Evolutionary conservation across 2,888 invertebrate genomes (phyloP), one percentile per base, ranked within the genome.

Genomic region (Ochropleura plecta): DNA sequence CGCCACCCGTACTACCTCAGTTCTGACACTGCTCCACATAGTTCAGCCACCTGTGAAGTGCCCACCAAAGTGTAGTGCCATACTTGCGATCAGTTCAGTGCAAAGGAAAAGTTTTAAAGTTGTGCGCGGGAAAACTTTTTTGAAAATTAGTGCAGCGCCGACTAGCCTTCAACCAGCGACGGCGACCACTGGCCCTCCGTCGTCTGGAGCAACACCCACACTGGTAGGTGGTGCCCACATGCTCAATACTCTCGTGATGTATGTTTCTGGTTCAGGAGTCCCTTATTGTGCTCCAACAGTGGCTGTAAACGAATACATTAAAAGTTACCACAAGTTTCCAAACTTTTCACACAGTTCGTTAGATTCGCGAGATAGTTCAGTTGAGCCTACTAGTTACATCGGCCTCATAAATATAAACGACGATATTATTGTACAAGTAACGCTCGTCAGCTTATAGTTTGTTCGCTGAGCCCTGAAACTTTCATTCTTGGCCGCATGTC

Each of bases 71-170:
- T 86, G 85, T 60, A 73, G 73, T 78, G 78, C 57, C 63, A 51
- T 42, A 10, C 53, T n/a, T 63, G 30, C 18, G 51, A 76, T 77
- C 64, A 66, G 62, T 82, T 76, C 62, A 79, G 86, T 83, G 85
- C 59, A 16, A 48, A 57, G 20, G 14, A 57, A 72, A 73, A 78
- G 63, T 81, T 79, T 57, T 8, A 46, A 74, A 78, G 51, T 79
- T 73, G 30, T 9, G 79, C 79, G 87, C 83, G 86, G 84, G 79
- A 86, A 86, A 87, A 83, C 78, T 86, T 80, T 86, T 80, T 74
- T 53, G 62, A 65, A 10, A 79, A n/a, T n/a, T n/a, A 85, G 67
- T 83, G 81, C 44, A 62, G 70, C 53, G 51, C 16, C 79, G 59
- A 10, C 12, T 51, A 30, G 57, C 8, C 4, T 30, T 48, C 62